Conservation (phyloP, 2,113 vertebrate species). For the Origma solitaria region DNA sequence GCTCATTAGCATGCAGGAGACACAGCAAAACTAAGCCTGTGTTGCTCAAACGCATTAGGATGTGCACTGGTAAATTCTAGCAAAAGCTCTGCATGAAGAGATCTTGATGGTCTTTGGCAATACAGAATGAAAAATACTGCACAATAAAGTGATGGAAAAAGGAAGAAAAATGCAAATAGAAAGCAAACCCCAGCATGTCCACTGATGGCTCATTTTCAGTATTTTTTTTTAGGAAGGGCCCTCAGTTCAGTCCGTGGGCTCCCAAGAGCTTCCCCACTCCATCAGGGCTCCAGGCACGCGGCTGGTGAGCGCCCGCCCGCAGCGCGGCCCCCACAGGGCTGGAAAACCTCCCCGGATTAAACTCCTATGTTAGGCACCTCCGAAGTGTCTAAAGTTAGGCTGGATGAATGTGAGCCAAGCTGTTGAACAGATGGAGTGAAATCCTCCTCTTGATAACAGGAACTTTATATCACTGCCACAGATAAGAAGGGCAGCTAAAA, state of each 20-base stretch:
- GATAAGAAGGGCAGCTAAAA: constrained; percentile 65
- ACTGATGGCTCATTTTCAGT: neutral
- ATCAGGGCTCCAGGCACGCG: fast-evolving
- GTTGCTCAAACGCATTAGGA: neutral
- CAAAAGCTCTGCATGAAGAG: neutral
- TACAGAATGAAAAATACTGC: neutral
- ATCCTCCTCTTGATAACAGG: constrained; percentile 63
- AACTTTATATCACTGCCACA: constrained; percentile 52
- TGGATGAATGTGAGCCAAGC: constrained; percentile 56
- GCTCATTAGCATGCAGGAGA: neutral
- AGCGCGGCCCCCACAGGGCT: neutral
- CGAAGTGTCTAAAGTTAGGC: constrained; percentile 57
- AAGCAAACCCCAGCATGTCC: neutral
- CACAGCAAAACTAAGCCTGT: neutral
- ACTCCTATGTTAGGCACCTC: constrained; percentile 22
- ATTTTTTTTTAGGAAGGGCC: neutral
- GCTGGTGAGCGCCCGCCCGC: neutral
- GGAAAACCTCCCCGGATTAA: constrained; percentile 5
- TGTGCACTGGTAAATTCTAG: neutral
- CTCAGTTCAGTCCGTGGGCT: neutral
- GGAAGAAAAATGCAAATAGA: neutral
- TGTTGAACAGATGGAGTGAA: constrained; percentile 64
- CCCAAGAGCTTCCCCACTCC: fast-evolving
- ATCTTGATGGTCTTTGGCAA: neutral
- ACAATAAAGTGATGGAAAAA: neutral